Percentiles rank a stretch among this genome's conserved stretches.
Conservation (phyloP, 1,140 invertebrate genomes). For the Nautilus pompilius region DNA sequence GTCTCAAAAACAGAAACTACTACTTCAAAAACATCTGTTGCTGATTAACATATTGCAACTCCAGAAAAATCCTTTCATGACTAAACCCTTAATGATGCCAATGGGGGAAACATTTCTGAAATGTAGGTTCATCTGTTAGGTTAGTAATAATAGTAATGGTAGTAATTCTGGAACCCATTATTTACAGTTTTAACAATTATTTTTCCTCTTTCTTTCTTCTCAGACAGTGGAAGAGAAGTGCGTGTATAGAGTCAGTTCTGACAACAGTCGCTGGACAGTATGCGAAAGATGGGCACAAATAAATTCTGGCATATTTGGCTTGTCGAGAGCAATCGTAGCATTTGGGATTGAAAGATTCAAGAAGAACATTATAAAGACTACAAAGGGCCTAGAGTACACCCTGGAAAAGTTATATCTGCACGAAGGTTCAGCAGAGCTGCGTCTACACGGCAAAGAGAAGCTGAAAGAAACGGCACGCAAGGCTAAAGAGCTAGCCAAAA, state of each 20-base stretch:
- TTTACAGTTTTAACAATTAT: too few relatives aligned
- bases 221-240: slow-evolving; percentile 83
- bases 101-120: too few relatives aligned
- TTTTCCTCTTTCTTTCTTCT: slow-evolving; percentile 53
- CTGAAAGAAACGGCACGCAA: slow-evolving; percentile 27
- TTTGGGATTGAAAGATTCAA: slow-evolving; percentile 85
- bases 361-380: slow-evolving; percentile 78
- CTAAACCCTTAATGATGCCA: too few relatives aligned
- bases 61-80: too few relatives aligned
- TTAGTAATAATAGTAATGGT: too few relatives aligned
- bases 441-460: slow-evolving; percentile 11
- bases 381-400: slow-evolving; percentile 71
- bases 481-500: slow-evolving; percentile 22
- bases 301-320: slow-evolving; percentile 76
- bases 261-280: slow-evolving; percentile 71
- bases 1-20: too few relatives aligned
- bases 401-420: slow-evolving; percentile 21
- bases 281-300: slow-evolving; percentile 79
- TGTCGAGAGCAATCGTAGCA: slow-evolving; percentile 79
- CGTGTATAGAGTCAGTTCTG: slow-evolving; percentile 69
- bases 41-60: too few relatives aligned
- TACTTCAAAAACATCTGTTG: too few relatives aligned
- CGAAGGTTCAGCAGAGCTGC: slow-evolving; percentile 8
- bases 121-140: too few relatives aligned
- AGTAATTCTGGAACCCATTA: too few relatives aligned